Evolutionary conservation across 2,888 invertebrate species (phyloP), one percentile per base, ranked within the genome.

Genomic region (Alitta virens): DNA sequence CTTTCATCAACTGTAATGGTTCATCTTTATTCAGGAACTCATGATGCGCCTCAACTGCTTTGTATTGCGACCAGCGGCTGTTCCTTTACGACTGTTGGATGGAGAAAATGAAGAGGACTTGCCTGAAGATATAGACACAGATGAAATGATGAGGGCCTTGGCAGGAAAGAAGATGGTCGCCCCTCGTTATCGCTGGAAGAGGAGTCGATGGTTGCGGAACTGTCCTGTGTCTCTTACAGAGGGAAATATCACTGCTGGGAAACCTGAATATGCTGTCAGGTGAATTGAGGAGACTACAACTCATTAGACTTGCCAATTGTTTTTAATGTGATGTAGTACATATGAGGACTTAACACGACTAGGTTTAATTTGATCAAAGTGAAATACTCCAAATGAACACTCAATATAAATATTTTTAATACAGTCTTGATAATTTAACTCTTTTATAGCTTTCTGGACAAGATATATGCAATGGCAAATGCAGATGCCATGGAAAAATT

Each of bases 221-320:
- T 82, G 82, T 69, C 82, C 82, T 5, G 82, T 82, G 21, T 76
- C 80, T 33, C 68, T 82, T 9, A 72, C 74, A 63, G 79, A 82
- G 53, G 82, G 82, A 23, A 77, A 76, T 56, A 68, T 80, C 9
- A 61, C 72, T 2, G 73, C 70, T 2, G 82, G 82, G 26, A 79
- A 78, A 68, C 75, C 80, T 26, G 80, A 82, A 64, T 75, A 75
- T 73, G 76, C 78, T 63, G 80, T 80, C 50, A 77, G 79, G 82
- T 81, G 12, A 33, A 33, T 33, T n/a, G n/a, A n/a, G n/a, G n/a
- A n/a, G n/a, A n/a, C n/a, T n/a, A n/a, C n/a, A n/a, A n/a, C n/a
- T n/a, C n/a, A n/a, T n/a, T n/a, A n/a, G n/a, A n/a, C n/a, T n/a
- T n/a, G n/a, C n/a, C n/a, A n/a, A n/a, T n/a, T n/a, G n/a, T n/a